phyloP scores from a whole-genome alignment of 2,888 invertebrate species.

The Hoplodrina ambigua region DNA sequence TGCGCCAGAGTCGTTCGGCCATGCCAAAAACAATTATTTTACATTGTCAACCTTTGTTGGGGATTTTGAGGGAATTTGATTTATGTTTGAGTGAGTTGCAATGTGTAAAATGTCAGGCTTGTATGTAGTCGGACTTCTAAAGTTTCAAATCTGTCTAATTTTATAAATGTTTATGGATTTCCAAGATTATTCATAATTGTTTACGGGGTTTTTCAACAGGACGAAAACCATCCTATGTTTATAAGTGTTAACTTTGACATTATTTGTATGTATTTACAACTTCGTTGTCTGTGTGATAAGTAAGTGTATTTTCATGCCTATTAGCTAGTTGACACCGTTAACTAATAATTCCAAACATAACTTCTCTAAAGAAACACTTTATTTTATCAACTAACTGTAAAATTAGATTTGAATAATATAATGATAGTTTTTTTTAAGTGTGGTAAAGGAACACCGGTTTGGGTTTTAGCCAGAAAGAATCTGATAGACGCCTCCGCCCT shows the following conservation, averaged over 20 bases:
- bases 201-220: not conserved
- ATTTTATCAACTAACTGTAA: too few relatives aligned
- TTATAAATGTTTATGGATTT: not conserved
- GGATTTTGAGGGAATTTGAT: conserved; percentile 39
- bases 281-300: too few relatives aligned
- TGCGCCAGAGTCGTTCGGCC: conserved; percentile 57
- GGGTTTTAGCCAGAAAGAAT: too few relatives aligned
- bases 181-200: not conserved
- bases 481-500: too few relatives aligned
- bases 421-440: too few relatives aligned
- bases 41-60: conserved; percentile 55
- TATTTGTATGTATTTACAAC: too few relatives aligned
- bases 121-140: not conserved
- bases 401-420: too few relatives aligned
- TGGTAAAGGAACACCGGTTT: too few relatives aligned
- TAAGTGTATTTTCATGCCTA: too few relatives aligned
- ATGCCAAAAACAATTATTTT: conserved; percentile 77
- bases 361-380: too few relatives aligned
- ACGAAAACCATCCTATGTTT: not conserved
- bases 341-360: too few relatives aligned
- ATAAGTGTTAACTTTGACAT: not conserved
- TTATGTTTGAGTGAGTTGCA: conserved; percentile 21
- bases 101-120: conserved; percentile 34
- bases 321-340: too few relatives aligned
- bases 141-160: not conserved